phyloP scores from a whole-genome alignment of 2,113 vertebrate genomes.

The Ia io region DNA sequence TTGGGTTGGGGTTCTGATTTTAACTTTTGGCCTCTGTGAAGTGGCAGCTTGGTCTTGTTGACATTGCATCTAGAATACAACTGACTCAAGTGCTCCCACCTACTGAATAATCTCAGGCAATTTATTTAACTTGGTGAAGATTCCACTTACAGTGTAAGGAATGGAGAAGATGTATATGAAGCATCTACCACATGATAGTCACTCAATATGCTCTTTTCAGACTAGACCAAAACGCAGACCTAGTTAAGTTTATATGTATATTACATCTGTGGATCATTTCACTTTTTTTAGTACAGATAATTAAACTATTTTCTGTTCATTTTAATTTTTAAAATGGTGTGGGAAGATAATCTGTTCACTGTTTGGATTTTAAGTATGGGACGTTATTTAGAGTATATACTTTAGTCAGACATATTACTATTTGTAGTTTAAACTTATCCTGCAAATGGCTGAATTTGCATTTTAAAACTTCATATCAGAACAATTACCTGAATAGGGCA shows the following conservation, averaged over 20 bases:
- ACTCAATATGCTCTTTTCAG: not conserved
- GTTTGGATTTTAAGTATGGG: not conserved
- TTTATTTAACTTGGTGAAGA: not conserved
- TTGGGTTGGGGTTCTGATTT: not conserved
- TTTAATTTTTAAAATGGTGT: conserved; percentile 11
- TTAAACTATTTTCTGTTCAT: not conserved
- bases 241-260: not conserved
- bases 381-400: not conserved
- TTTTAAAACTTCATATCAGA: not conserved
- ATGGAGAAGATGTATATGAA: not conserved
- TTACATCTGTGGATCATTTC: not conserved
- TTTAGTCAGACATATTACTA: not conserved
- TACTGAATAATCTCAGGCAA: not conserved
- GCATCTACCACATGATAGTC: not conserved
- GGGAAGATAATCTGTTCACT: not conserved
- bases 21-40: not conserved
- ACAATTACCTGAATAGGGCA: not conserved
- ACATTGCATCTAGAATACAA: not conserved
- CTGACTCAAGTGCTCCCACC: not conserved
- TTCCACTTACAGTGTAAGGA: not conserved
- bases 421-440: conserved; percentile 2
- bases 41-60: not conserved
- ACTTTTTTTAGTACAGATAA: not conserved
- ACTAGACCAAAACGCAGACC: not conserved
- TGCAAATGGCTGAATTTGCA: not conserved